A percentile compares a stretch with the other conserved stretches of the same genome.
These are phyloP conservation scores for Eupleurogrammus muticus DNA, from an alignment of 2,797 vertebrate species.

Conservation along the genomic window DNA sequence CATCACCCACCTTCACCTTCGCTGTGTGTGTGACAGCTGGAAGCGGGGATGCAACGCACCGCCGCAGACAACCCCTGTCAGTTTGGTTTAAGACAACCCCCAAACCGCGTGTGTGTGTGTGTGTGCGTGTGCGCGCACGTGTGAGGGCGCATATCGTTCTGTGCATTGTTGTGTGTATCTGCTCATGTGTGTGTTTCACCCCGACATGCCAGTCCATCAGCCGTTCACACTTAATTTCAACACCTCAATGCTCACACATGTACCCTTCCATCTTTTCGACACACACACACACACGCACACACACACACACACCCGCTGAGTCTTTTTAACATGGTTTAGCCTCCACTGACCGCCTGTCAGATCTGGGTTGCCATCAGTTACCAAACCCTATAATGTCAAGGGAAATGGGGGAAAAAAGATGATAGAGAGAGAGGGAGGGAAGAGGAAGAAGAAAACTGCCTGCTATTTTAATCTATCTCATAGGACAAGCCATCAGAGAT, in stretches of 20 bases:
- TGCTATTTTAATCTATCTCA: constrained; percentile 35
- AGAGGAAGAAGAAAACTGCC: neutral
- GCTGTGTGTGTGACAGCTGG: constrained; percentile 43
- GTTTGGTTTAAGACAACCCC: constrained; percentile 45
- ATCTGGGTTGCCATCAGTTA: constrained; percentile 44
- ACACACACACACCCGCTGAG: constrained; percentile 22
- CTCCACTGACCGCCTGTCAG: constrained; percentile 55
- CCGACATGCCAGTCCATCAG: constrained; percentile 27
- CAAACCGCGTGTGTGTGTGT: constrained; percentile 16
- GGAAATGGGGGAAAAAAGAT: constrained; percentile 8
- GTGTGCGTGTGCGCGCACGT: neutral
- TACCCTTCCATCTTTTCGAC: constrained; percentile 20
- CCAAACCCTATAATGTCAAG: constrained; percentile 24
- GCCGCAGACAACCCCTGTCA: constrained; percentile 50
- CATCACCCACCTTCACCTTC: constrained; percentile 55
- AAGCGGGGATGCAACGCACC: constrained; percentile 40
- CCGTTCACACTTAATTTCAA: constrained; percentile 44
- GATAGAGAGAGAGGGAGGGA: neutral
- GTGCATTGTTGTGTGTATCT: constrained; percentile 1
- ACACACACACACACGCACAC: constrained; percentile 35
- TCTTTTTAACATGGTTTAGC: constrained; percentile 57
- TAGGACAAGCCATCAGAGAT: neutral
- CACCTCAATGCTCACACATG: constrained; percentile 17
- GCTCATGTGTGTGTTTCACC: constrained; percentile 14
- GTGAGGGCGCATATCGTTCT: neutral